These are phyloP conservation scores for Listronotus bonariensis DNA, from an alignment of 1,140 invertebrate species.

Conservation along the genomic window DNA sequence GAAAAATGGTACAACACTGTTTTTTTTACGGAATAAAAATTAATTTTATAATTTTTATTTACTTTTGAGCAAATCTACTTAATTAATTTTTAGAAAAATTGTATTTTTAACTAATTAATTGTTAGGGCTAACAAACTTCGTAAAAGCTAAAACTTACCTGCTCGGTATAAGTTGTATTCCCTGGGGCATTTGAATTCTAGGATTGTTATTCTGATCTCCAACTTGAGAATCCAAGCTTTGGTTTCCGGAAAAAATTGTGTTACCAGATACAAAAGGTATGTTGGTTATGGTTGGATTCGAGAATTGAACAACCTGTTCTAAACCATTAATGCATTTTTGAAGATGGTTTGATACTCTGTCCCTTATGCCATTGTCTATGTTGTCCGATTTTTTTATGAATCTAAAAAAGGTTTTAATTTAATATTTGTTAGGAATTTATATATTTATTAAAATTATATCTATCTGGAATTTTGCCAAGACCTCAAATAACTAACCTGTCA, in stretches of 20 bases:
- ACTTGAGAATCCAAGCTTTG: conserved; percentile 21
- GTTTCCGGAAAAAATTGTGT: conserved; percentile 24
- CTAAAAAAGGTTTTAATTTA: conserved; percentile 21
- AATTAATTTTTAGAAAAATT: no score
- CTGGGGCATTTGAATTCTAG: conserved; percentile 54
- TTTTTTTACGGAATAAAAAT: no score
- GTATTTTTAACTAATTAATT: no score
- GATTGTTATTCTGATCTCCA: conserved; percentile 49
- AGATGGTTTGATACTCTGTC: conserved; percentile 74
- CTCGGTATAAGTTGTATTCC: conserved; percentile 68
- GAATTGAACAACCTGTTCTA: conserved; percentile 50
- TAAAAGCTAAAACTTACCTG: conserved; percentile 48
- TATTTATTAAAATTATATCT: no score
- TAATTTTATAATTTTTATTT: no score
- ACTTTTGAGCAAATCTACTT: no score
- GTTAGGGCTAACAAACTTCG: no score
- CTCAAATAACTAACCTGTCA: conserved; percentile 61
- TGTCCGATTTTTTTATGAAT: conserved; percentile 59
- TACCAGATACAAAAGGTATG: conserved; percentile 33
- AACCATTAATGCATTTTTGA: conserved; percentile 54
- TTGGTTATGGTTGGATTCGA: conserved; percentile 40
- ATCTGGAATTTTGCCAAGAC: no score
- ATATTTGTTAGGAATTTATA: no score
- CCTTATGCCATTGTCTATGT: conserved; percentile 66
- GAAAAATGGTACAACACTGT: no score